Evolutionary conservation across 1,140 invertebrate species (phyloP).

Genomic region (Zeugodacus cucurbitae): DNA sequence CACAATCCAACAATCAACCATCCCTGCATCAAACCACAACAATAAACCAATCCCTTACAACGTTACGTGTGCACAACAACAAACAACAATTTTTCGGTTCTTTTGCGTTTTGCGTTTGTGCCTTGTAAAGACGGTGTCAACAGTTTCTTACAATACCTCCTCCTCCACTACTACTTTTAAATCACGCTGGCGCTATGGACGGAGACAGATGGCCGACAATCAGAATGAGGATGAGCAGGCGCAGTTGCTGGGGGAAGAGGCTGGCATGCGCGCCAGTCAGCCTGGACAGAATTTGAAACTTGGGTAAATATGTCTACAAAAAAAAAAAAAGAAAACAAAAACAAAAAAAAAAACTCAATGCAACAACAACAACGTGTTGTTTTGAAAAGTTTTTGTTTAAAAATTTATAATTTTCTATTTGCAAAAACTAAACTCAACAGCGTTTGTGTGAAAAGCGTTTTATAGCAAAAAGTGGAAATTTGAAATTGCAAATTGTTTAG

Average conservation of each 20-base stretch:
- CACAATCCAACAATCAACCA: not conserved
- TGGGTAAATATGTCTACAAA: conserved; percentile 76
- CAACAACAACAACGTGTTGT: not conserved
- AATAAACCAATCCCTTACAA: conserved; percentile 23
- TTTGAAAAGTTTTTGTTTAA: not conserved
- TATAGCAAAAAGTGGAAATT: not conserved
- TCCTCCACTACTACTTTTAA: conserved; percentile 47
- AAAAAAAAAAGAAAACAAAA: not conserved
- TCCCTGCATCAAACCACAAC: not conserved
- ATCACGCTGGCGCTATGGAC: conserved; percentile 62
- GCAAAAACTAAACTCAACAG: conserved; percentile 23
- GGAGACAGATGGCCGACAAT: conserved; percentile 85
- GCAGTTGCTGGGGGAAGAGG: conserved; percentile 92
- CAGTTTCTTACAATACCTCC: conserved; percentile 59
- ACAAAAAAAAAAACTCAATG: conserved; percentile 6
- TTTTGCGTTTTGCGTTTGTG: conserved; percentile 48
- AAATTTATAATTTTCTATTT: not conserved
- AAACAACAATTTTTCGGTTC: conserved; percentile 5
- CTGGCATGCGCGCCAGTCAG: conserved; percentile 86
- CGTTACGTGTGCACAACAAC: not conserved
- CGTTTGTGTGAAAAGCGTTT: not conserved
- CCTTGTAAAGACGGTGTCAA: conserved; percentile 62
- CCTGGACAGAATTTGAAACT: conserved; percentile 90
- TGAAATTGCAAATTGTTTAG: not conserved
- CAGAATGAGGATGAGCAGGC: conserved; percentile 93